Base-by-base conservation (phyloP, 2,888 invertebrate species). In the Iphiclides podalirius region DNA sequence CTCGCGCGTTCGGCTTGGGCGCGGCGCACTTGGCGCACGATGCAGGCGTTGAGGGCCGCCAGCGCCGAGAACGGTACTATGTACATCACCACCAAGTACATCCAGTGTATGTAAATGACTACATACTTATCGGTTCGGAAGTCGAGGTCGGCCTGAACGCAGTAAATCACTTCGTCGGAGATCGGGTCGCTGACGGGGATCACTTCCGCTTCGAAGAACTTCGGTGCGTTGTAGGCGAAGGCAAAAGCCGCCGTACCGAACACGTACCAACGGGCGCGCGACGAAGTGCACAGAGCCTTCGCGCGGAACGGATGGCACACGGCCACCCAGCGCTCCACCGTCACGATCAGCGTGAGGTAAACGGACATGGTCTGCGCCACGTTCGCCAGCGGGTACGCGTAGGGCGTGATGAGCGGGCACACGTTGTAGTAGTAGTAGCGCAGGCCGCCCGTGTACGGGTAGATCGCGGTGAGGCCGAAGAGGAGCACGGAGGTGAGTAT, bases 71-170 rank as follows among this genome's bases (percentile, higher is more conserved):
- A 96, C 1, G 99, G 99, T 63, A 98, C 91, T 64, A 97, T 92
- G 80, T 98, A 98, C 92, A 98, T 96, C 65, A 98, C 94, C 56
- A 98, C 91, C 66, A 98, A 92, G 82, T 98, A 98, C 85, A 97
- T 91, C 95, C 98, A 98, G 74, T 97, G 94, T 56, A 97, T 96
- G 85, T 98, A 99, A 34, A 98, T 91, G 31, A 93, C 92, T 52
- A 95, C 93, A 85, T 98, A 98, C 0, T 91, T 79, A 15, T 90
- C 86, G 72, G 95, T 92, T 53, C 90, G 90, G 54, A 96, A 91
- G 57, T 95, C 76, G 12, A 85, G 77, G 45, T 96, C 92, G 7
- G 94, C 92, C 9, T 86, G 84, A 44, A 94, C 91, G 75, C 94
- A 94, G 77, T 94, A 95, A 38, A 95, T 87, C 9, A 88, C 90